Conservation (phyloP, 1,140 invertebrate species). For the Aphaenogaster ashmeadi region DNA sequence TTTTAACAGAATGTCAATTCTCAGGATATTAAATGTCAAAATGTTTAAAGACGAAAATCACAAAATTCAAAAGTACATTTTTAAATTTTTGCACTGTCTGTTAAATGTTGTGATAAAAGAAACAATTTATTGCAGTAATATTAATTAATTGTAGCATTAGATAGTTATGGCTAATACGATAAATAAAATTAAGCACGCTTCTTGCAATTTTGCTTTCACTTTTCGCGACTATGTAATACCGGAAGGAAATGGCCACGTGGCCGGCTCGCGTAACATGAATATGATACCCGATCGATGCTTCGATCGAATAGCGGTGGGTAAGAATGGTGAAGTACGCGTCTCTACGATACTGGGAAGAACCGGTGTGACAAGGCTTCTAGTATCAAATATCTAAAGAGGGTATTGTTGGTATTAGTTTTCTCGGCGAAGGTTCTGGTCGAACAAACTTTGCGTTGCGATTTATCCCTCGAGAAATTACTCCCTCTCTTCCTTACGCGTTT, state of each 20-base stretch:
- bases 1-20: background rate
- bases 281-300: constrained; percentile 71
- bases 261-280: constrained; percentile 63
- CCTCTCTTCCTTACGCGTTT: background rate
- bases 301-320: constrained; percentile 58
- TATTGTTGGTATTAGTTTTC: constrained; percentile 57
- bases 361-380: constrained; percentile 75
- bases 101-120: background rate
- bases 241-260: constrained; percentile 69
- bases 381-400: constrained; percentile 76
- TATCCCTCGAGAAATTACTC: constrained; percentile 27
- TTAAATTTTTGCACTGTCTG: background rate
- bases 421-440: background rate
- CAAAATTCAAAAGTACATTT: background rate
- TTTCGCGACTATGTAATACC: constrained; percentile 36
- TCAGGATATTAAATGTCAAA: background rate
- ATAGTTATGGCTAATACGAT: background rate
- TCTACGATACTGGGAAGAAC: constrained; percentile 50
- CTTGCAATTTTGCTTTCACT: constrained; percentile 39
- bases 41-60: background rate
- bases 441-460: constrained; percentile 42
- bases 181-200: background rate
- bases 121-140: background rate
- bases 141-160: background rate
- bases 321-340: constrained; percentile 55